Conservation (phyloP, 2,797 vertebrate genomes). For the Triplophysa yarkandensis region DNA sequence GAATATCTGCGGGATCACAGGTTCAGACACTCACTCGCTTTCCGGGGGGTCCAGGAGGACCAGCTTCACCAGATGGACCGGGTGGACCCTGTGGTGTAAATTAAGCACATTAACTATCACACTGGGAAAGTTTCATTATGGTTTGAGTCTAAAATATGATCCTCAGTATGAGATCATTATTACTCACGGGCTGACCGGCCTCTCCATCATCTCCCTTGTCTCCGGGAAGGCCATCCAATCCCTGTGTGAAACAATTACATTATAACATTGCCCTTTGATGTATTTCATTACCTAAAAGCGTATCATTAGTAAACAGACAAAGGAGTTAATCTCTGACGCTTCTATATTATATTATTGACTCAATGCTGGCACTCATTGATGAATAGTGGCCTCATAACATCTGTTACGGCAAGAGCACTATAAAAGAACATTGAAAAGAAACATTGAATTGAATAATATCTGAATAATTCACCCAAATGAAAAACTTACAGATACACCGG, state of each 20-base stretch:
- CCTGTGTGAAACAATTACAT: conserved; percentile 71
- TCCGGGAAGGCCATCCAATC: conserved; percentile 87
- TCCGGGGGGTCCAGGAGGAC: conserved; percentile 95
- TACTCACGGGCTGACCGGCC: conserved; percentile 90
- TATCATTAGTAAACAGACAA: conserved; percentile 3
- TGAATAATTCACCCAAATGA: background rate
- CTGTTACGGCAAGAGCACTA: background rate
- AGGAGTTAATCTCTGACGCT: background rate
- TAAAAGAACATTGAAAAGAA: no score
- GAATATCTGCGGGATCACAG: background rate
- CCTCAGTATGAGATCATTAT: background rate
- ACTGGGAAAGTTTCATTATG: background rate
- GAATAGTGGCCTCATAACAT: background rate
- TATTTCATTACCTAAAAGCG: background rate
- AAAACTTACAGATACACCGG: conserved; percentile 90
- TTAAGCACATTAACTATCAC: background rate
- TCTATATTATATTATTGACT: background rate
- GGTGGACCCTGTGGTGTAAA: conserved; percentile 83
- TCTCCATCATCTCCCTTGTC: conserved; percentile 98
- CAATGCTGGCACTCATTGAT: background rate
- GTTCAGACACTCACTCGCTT: conserved; percentile 86
- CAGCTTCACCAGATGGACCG: conserved; percentile 97
- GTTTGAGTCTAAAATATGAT: conserved; percentile 8
- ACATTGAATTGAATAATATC: background rate
- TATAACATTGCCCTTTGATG: background rate